Base-by-base conservation (phyloP, 2,888 invertebrate genomes). In the Acrobasis consociella region DNA sequence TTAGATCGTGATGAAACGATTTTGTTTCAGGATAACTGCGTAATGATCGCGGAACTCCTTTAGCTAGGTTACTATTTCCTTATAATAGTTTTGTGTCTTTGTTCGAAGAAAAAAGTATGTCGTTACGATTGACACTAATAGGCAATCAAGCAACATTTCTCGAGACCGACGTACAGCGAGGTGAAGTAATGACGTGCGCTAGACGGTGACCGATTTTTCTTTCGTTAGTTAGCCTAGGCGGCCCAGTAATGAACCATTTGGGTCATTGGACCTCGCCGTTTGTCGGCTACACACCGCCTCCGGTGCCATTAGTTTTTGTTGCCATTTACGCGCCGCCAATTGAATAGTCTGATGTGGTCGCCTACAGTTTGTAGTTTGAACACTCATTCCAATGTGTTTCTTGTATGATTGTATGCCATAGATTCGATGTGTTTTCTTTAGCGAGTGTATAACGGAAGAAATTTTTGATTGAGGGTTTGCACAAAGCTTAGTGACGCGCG, bases 261-360 rank as follows among this genome's bases (percentile, higher is more conserved):
- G 92, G 91, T 92, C 90, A 91, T 89, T 90, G 88, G 89, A 90
- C 90, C 87, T 91, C 88, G 80, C 87, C 83, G 89, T 85, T 88
- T 81, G 86, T 83, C 80, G 85, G 78, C 75, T 81, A 77, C 77
- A 76, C 76, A 69, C 75, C 80, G 81, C 82, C 83, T 80, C 77
- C 82, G 83, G 79, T 78, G 80, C 78, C 72, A 84, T 85, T 80
- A 83, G 83, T 88, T 89, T 86, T 86, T 87, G 81, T 80, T 69
- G 72, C 77, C 82, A 81, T 81, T 80, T 83, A 80, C 80, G 77
- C 81, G 79, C 77, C 80, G 76, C 77, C 81, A 81, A 86, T 85
- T 86, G 83, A 85, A 82, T 81, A 70, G 77, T 70, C 71, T 77
- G 82, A 83, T 82, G 75, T 76, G 74, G 76, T 85, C 79, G 76